Evolutionary conservation across 1,140 invertebrate species (phyloP).

Genomic region (Berghia stephanieae): DNA sequence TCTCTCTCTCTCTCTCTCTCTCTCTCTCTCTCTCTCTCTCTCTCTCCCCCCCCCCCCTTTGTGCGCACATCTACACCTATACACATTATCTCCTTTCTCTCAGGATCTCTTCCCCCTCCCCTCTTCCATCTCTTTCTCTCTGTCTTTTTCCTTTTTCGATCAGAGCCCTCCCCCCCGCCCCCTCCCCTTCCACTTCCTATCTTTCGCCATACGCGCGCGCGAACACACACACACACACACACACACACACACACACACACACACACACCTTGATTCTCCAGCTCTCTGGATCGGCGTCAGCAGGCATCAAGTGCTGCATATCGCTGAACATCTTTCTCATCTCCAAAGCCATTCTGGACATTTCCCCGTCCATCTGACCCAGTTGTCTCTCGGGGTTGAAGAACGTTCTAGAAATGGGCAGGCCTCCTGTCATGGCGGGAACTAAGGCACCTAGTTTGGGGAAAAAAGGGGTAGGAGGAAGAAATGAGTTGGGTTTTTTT

Average conservation of each 20-base stretch:
- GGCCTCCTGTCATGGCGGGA: background rate
- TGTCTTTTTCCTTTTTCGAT: background rate
- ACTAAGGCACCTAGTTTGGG: too few relatives aligned
- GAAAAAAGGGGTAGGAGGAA: too few relatives aligned
- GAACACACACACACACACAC: background rate
- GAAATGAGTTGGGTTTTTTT: too few relatives aligned
- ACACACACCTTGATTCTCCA: slow-evolving; percentile 23
- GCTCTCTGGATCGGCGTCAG: slow-evolving; percentile 18
- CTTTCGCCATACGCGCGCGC: background rate
- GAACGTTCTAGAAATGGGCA: slow-evolving; percentile 15
- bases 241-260: background rate
- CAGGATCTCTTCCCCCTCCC: background rate
- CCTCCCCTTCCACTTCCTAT: background rate
- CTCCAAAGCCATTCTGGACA: slow-evolving; percentile 35
- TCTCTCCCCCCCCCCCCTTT: background rate
- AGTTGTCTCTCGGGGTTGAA: slow-evolving; percentile 35
- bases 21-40: background rate
- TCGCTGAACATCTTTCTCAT: slow-evolving; percentile 33
- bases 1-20: background rate
- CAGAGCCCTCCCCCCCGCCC: background rate
- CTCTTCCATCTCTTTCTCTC: background rate
- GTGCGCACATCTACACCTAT: background rate
- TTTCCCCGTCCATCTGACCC: slow-evolving; percentile 32
- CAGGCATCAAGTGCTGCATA: slow-evolving; percentile 25
- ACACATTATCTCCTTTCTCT: background rate